These are phyloP conservation scores for Fopius arisanus DNA, from an alignment of 1,140 invertebrate species.

Conservation along the genomic window DNA sequence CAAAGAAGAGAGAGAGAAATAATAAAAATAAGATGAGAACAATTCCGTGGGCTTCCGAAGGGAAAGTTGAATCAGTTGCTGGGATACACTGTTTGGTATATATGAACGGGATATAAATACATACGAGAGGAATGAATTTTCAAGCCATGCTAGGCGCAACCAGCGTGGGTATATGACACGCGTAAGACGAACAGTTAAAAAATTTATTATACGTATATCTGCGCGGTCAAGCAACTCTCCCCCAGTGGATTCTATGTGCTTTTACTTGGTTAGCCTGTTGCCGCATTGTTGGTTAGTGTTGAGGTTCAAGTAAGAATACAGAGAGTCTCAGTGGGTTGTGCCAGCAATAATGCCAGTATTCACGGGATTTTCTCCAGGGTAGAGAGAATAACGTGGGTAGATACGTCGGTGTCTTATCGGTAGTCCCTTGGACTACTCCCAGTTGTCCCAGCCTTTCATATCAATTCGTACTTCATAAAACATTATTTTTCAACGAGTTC, in stretches of 20 bases:
- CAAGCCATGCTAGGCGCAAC: not conserved
- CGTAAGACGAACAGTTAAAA: conserved; percentile 7
- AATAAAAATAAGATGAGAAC: not conserved
- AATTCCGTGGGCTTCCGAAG: conserved; percentile 4
- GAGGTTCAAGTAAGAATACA: not conserved
- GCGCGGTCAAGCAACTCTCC: conserved; percentile 9
- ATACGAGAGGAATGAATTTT: conserved; percentile 2
- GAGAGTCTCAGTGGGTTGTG: conserved; percentile 6
- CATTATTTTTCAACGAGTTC: not conserved
- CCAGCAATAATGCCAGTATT: conserved; percentile 13
- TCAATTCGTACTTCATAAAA: conserved; percentile 9
- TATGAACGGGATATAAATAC: conserved; percentile 5
- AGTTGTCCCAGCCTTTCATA: not conserved
- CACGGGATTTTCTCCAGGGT: not conserved
- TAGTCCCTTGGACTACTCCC: conserved; percentile 6
- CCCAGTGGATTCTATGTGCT: not conserved
- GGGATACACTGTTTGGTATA: not conserved
- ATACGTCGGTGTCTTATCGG: conserved; percentile 14
- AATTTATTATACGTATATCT: conserved; percentile 9
- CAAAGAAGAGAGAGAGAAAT: not conserved
- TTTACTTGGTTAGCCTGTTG: not conserved
- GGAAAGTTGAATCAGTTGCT: conserved; percentile 14
- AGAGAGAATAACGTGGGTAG: conserved; percentile 11
- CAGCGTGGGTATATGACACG: conserved; percentile 19
- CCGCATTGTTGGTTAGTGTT: conserved; percentile 8